Evolutionary conservation across 2,797 vertebrate species (phyloP).

Genomic region (Chloroceryle amazona): DNA sequence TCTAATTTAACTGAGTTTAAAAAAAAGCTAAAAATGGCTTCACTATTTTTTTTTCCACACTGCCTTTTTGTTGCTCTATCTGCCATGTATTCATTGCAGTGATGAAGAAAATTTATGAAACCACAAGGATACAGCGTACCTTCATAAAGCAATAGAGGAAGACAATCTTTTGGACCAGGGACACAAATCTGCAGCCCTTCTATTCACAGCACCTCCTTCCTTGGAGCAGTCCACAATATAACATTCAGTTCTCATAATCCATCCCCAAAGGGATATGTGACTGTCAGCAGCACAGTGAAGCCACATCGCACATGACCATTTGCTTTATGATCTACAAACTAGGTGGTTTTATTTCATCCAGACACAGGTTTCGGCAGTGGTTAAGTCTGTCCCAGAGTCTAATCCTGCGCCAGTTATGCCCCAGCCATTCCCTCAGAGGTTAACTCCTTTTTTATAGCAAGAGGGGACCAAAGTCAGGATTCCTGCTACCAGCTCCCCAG

Average conservation of each 20-base stretch:
- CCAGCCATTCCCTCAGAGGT: background rate
- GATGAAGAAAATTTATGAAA: background rate
- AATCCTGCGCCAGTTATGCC: background rate
- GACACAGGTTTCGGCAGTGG: background rate
- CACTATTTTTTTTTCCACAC: background rate
- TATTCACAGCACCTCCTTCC: background rate
- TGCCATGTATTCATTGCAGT: background rate
- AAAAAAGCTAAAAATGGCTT: constrained; percentile 13
- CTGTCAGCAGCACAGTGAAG: background rate
- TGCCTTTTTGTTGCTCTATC: background rate
- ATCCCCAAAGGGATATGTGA: background rate
- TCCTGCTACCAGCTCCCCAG: accelerated
- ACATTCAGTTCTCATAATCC: background rate
- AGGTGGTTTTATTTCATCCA: background rate
- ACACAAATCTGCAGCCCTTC: background rate
- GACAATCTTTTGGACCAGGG: background rate
- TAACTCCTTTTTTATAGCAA: background rate
- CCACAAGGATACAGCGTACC: background rate
- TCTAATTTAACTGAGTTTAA: constrained; percentile 1
- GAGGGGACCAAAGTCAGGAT: background rate
- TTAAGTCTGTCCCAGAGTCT: background rate
- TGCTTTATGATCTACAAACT: background rate
- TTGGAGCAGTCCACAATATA: background rate
- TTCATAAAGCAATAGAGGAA: background rate
- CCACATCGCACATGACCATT: background rate